These are phyloP conservation scores for Neopelma chrysocephalum DNA, from an alignment of 2,797 vertebrate genomes.

Conservation along the genomic window DNA sequence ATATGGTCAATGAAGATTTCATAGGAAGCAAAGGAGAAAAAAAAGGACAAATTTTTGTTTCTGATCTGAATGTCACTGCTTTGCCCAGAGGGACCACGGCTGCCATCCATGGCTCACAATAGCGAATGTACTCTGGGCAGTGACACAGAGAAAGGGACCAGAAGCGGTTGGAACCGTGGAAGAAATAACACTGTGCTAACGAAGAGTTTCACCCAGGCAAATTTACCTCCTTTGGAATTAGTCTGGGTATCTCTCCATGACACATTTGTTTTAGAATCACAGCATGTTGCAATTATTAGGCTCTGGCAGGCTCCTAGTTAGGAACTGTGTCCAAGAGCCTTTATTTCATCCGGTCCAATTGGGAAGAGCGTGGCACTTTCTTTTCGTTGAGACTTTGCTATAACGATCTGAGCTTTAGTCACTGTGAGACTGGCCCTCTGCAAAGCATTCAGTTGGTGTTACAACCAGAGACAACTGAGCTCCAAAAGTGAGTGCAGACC, in stretches of 20 bases:
- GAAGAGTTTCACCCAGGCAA: not conserved
- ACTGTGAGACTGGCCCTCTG: not conserved
- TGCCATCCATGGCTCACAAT: not conserved
- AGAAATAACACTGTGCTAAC: not conserved
- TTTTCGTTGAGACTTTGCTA: constrained; percentile 31
- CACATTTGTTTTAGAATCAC: constrained; percentile 44
- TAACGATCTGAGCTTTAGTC: constrained; percentile 40
- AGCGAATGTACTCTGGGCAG: not conserved
- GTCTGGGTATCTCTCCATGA: constrained; percentile 6
- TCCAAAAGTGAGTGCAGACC: constrained; percentile 40
- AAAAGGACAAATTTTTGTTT: not conserved
- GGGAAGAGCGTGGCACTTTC: constrained; percentile 48
- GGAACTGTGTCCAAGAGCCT: constrained; percentile 50
- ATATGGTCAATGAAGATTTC: not conserved
- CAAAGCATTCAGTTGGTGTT: constrained; percentile 50
- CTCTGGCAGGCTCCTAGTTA: constrained; percentile 26
- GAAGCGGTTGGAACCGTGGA: not conserved
- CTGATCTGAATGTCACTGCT: not conserved
- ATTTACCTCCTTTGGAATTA: not conserved
- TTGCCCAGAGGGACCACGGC: not conserved
- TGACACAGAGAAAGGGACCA: not conserved
- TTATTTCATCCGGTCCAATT: constrained; percentile 40
- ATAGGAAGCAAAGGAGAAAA: not conserved
- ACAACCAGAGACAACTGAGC: constrained; percentile 42
- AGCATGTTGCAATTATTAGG: constrained; percentile 48